Base-by-base conservation (phyloP, 2,797 vertebrate species). In the Danio choprae region DNA sequence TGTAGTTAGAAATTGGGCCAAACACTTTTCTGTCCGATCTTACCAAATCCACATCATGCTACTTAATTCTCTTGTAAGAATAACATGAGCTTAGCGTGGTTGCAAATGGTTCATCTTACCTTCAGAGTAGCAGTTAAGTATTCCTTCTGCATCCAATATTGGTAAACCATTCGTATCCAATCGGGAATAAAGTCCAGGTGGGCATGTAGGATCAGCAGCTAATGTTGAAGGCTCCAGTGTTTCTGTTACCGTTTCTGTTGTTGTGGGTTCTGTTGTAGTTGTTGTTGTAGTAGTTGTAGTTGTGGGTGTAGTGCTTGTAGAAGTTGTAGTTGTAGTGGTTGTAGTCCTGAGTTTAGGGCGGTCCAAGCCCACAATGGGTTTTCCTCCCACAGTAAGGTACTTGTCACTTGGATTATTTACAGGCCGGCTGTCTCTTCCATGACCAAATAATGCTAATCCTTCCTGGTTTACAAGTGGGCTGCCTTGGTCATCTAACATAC, bases 361-460 rank as follows among this genome's bases (percentile, higher is more conserved):
- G 88, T 97, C 95, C 90, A 99, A 92, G 69, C 97, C 98, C 83
- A 96, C 92, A 7, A 99, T 46, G 40, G 95, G 97, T 86, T 98
- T 98, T 50, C 98, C 98, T 89, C 97, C 98, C 22, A 99, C 91
- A 84, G 95, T 97, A 80, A 98, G 90, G 77, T 97, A 90, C 83
- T 95, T 98, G 38, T 98, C 97, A 89, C 96, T 98, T 64, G 98
- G 95, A 88, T 93, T 98, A 0, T 97, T 90, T 87, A 99, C 93
- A 60, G 98, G 98, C 74, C 92, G 95, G 80, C 95, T 95, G 16
- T 96, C 94, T 84, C 98, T 93, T 65, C 97, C 94, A 29, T 97
- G 94, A 71, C 97, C 98, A 86, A 99, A 99, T 77, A 99, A 92
- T 59, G 97, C 96, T 80, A 98, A 89, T 41, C 98, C 98, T 0